Conservation (phyloP, 2,797 vertebrate species). For the Pseudochaenichthys georgianus region DNA sequence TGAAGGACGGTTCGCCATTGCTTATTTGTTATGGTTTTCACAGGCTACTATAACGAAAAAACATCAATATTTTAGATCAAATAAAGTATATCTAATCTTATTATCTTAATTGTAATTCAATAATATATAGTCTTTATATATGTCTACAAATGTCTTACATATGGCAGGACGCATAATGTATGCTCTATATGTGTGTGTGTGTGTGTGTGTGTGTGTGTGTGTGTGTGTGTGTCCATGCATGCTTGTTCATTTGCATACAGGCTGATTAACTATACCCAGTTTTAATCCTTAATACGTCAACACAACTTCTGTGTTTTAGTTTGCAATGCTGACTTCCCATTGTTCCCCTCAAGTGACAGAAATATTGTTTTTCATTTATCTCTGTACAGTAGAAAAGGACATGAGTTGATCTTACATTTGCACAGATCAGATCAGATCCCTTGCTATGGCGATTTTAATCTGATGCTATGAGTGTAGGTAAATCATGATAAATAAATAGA, state of each 20-base stretch:
- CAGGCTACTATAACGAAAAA: no score
- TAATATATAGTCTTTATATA: no score
- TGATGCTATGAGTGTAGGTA: constrained; percentile 16
- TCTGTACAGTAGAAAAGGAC: background rate
- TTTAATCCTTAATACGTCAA: background rate
- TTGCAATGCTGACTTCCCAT: background rate
- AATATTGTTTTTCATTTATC: constrained; percentile 15
- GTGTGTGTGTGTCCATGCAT: no score
- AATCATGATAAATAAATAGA: constrained; percentile 15
- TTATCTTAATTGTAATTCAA: no score
- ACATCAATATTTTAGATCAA: no score
- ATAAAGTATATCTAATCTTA: no score
- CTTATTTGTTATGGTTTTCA: no score
- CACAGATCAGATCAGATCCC: constrained; percentile 35
- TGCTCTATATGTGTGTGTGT: no score
- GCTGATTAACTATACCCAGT: constrained; percentile 62
- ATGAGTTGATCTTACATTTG: constrained; percentile 5
- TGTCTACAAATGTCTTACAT: constrained; percentile 6
- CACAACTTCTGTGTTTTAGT: background rate
- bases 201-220: no score
- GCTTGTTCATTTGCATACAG: no score
- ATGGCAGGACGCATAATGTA: background rate
- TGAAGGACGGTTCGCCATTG: no score
- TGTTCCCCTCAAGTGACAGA: background rate
- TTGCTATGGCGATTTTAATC: constrained; percentile 3